phyloP scores from a whole-genome alignment of 2,888 invertebrate species.

The Crocallis elinguaria region DNA sequence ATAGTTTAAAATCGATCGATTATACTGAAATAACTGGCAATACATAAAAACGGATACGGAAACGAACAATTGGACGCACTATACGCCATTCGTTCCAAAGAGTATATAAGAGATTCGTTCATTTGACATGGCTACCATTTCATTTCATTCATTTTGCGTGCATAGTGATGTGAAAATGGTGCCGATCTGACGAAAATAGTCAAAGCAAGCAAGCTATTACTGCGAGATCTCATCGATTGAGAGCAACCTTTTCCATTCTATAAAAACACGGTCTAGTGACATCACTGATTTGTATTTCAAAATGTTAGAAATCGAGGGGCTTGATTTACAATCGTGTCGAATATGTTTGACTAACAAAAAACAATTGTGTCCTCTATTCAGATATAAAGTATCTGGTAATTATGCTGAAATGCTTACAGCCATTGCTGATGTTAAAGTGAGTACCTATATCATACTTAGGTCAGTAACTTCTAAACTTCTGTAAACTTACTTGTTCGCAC shows the following conservation, averaged over 20 bases:
- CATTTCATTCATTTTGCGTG: conserved; percentile 14
- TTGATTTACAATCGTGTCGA: conserved; percentile 74
- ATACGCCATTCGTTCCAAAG: too few relatives aligned
- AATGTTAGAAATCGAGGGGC: conserved; percentile 62
- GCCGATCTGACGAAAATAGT: conserved; percentile 24
- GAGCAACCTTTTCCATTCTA: conserved; percentile 28
- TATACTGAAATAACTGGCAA: conserved; percentile 1
- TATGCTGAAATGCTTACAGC: conserved; percentile 82
- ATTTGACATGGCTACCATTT: conserved; percentile 23
- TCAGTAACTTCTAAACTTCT: too few relatives aligned
- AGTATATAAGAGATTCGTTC: not conserved
- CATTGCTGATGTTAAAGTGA: conserved; percentile 77
- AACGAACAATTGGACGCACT: too few relatives aligned
- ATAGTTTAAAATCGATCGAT: too few relatives aligned
- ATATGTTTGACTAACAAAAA: conserved; percentile 75
- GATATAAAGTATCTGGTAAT: conserved; percentile 78
- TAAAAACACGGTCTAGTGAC: conserved; percentile 29
- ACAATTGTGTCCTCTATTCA: conserved; percentile 74
- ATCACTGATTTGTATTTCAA: conserved; percentile 43
- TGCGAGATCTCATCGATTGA: conserved; percentile 32
- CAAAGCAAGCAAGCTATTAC: conserved; percentile 10
- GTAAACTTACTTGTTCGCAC: too few relatives aligned
- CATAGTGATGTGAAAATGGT: conserved; percentile 49
- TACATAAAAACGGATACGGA: conserved; percentile 17
- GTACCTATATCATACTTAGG: too few relatives aligned